phyloP scores from a whole-genome alignment of 2,888 invertebrate species.

The Drosophila siamana region DNA sequence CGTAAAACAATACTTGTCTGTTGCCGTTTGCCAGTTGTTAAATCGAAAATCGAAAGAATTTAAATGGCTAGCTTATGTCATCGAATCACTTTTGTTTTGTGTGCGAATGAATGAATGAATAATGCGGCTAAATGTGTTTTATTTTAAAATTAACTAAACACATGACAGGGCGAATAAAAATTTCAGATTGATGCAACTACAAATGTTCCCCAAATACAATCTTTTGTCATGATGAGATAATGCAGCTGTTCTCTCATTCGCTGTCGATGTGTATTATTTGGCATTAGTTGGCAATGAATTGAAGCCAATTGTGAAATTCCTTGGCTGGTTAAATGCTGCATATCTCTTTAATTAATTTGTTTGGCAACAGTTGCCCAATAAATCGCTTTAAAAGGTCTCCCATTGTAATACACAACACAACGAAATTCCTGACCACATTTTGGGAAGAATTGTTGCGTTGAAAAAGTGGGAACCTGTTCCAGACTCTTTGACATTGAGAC shows the following conservation, averaged over 20 bases:
- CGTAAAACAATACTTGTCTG: not conserved
- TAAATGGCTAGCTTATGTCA: conserved; percentile 69
- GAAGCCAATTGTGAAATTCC: conserved; percentile 32
- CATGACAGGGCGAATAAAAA: conserved; percentile 52
- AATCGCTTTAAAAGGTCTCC: conserved; percentile 4
- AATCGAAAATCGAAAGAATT: conserved; percentile 49
- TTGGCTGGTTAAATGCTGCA: conserved; percentile 37
- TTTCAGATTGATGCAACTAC: conserved; percentile 18
- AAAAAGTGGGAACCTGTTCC: conserved; percentile 38
- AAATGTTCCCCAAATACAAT: conserved; percentile 23
- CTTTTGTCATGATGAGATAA: conserved; percentile 18
- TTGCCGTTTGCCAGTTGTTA: conserved; percentile 14
- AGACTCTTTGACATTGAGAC: conserved; percentile 42
- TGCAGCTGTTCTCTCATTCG: conserved; percentile 47
- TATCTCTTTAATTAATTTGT: conserved; percentile 33
- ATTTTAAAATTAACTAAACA: conserved; percentile 57
- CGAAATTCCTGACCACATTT: not conserved
- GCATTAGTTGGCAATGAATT: conserved; percentile 42
- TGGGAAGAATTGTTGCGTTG: not conserved
- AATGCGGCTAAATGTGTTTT: conserved; percentile 53
- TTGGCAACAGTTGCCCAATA: conserved; percentile 1
- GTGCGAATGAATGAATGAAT: conserved; percentile 35
- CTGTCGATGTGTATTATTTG: conserved; percentile 28
- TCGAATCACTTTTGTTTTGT: conserved; percentile 32
- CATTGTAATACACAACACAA: not conserved